A percentile compares a stretch with the other conserved stretches of the same genome.
Conservation (phyloP, 2,888 invertebrate genomes). For the Patella caerulea region DNA sequence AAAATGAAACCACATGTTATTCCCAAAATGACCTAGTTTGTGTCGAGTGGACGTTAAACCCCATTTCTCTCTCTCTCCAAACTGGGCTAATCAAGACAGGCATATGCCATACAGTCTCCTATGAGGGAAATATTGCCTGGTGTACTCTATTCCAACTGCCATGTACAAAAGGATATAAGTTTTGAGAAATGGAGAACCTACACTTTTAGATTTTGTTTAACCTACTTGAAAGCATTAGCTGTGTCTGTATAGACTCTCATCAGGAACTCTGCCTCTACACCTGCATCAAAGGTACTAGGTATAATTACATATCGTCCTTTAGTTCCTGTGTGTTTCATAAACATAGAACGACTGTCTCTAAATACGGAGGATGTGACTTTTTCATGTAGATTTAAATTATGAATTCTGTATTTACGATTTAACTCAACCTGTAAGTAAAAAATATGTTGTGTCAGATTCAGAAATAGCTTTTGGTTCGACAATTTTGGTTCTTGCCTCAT, state of each 20-base stretch:
- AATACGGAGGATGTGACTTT: constrained; percentile 71
- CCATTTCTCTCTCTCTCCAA: too few relatives aligned
- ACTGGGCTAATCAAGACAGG: too few relatives aligned
- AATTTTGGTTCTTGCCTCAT: too few relatives aligned
- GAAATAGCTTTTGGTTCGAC: too few relatives aligned
- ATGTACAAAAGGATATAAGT: too few relatives aligned
- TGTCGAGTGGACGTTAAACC: too few relatives aligned
- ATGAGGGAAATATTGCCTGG: too few relatives aligned
- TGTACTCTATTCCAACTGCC: too few relatives aligned
- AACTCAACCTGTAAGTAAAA: constrained; percentile 66
- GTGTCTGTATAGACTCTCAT: constrained; percentile 72
- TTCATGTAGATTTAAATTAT: constrained; percentile 67
- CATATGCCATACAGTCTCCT: too few relatives aligned
- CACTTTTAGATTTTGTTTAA: constrained; percentile 3
- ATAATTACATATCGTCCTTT: constrained; percentile 75
- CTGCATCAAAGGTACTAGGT: constrained; percentile 76
- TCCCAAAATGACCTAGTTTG: too few relatives aligned
- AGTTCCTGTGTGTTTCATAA: constrained; percentile 68
- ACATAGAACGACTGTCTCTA: constrained; percentile 72
- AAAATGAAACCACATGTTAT: too few relatives aligned
- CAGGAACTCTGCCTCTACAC: constrained; percentile 74
- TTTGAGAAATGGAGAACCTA: background rate
- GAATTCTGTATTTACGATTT: constrained; percentile 72
- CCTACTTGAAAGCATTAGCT: constrained; percentile 63
- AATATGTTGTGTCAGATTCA: too few relatives aligned